Base-by-base conservation (phyloP, 2,797 vertebrate species). In the Mormyrops boulengeri region DNA sequence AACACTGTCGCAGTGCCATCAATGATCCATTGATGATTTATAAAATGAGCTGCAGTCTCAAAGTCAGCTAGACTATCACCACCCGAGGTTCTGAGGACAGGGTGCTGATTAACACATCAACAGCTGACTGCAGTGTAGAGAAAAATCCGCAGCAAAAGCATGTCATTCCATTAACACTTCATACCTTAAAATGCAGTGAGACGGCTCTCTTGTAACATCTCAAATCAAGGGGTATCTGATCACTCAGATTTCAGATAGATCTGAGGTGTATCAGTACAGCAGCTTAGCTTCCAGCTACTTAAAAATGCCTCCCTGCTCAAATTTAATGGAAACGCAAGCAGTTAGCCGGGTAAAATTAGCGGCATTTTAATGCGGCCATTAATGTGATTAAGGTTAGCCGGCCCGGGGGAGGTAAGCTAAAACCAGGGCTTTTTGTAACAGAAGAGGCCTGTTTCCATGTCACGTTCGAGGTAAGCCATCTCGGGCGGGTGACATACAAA, bases 301-400 rank as follows among this genome's bases (percentile, higher is more conserved):
- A 94, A 91, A 95, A 95, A 95, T 90, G 92, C 80, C 52, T 62
- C 9, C 92, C 92, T 90, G 92, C 95, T 93, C 96, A 93, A 96
- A 93, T 94, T 94, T 95, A 96, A 96, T 96, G 34, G 73, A 95
- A 96, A 96, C 91, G 93, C 90, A 90, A 92, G 92, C 94, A 96
- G 96, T 96, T 95, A 95, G 94, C 94, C 92, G 94, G 94, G 93
- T 95, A 93, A 96, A 96, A 96, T 96, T 95, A 96, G 95, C 94
- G 92, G 93, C 94, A 94, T 96, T 96, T 96, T 95, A 95, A 95
- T 91, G 93, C 94, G 92, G 94, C 96, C 96, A 97, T 95, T 97
- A 95, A 94, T 93, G 95, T 96, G 95, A 97, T 97, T 96, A 96
- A 96, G 95, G 94, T 94, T 95, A 95, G 95, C 96, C 95, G 95